A percentile compares a stretch with the other conserved stretches of the same genome.
These are phyloP conservation scores for Apogon hyalosoma DNA, from an alignment of 2,797 vertebrate genomes.

Conservation along the genomic window DNA sequence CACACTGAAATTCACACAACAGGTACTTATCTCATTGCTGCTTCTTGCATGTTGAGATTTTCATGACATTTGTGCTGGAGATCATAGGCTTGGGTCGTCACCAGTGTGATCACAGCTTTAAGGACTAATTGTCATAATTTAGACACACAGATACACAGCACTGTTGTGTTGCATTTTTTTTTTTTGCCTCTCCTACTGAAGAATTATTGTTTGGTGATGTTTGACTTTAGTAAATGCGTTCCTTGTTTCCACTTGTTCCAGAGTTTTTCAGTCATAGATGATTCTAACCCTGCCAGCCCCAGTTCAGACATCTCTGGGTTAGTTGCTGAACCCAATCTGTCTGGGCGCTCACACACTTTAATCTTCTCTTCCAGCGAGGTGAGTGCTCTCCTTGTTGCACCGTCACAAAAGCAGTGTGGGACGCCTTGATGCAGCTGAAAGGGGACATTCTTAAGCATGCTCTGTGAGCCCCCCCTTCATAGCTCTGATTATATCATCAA, in stretches of 20 bases:
- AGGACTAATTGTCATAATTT: conserved; percentile 10
- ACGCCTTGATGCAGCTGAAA: conserved; percentile 70
- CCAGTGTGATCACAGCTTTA: conserved; percentile 25
- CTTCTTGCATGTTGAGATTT: conserved; percentile 28
- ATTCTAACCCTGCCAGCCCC: conserved; percentile 90
- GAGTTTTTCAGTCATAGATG: conserved; percentile 96
- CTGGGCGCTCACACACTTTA: conserved; percentile 95
- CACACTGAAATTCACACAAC: not conserved
- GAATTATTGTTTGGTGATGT: conserved; percentile 60
- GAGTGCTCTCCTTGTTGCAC: conserved; percentile 87
- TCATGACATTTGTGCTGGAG: conserved; percentile 22
- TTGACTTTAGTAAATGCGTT: conserved; percentile 79
- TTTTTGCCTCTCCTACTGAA: conserved; percentile 39
- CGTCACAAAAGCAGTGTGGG: conserved; percentile 76
- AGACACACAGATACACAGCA: conserved; percentile 4
- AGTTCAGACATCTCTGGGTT: conserved; percentile 93
- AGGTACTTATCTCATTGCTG: conserved; percentile 11
- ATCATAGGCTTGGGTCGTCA: conserved; percentile 28
- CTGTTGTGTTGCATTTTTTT: conserved; percentile 36
- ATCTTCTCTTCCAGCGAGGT: conserved; percentile 97
- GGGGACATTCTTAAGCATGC: conserved; percentile 78
- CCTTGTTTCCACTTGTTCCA: conserved; percentile 93
- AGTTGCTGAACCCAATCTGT: conserved; percentile 93
- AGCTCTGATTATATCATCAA: conserved; percentile 58
- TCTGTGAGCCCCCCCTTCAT: conserved; percentile 64